Percentiles rank a stretch among this genome's conserved stretches.
Evolutionary conservation across 1,140 invertebrate genomes (phyloP).

Genomic region (Papilio xuthus): DNA sequence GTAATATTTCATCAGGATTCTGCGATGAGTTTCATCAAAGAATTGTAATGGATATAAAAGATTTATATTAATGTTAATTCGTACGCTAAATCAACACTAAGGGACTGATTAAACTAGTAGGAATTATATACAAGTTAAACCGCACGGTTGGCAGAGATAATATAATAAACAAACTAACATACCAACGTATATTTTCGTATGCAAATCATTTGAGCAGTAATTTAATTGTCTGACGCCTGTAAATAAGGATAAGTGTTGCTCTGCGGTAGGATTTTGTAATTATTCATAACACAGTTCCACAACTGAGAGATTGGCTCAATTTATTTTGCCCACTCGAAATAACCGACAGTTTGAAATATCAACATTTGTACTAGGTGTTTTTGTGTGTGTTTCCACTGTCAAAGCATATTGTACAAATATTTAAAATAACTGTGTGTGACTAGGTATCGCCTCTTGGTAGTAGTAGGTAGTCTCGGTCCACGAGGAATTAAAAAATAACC

Average conservation of each 20-base stretch:
- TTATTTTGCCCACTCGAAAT: background rate
- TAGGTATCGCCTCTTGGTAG: no score
- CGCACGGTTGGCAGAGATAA: background rate
- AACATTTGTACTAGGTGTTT: background rate
- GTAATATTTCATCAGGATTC: no score
- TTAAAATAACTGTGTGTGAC: no score
- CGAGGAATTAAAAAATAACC: no score
- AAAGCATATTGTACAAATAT: no score
- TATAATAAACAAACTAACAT: background rate
- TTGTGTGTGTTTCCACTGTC: no score
- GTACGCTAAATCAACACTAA: background rate
- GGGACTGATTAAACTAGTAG: background rate
- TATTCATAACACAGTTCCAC: background rate
- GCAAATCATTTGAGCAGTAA: background rate
- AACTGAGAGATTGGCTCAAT: background rate
- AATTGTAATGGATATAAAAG: no score
- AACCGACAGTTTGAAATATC: background rate
- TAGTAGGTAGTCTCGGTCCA: no score
- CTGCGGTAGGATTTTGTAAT: background rate
- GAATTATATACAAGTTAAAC: background rate
- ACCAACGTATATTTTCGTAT: constrained; percentile 14
- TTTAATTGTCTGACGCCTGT: constrained; percentile 16
- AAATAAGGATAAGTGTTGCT: background rate
- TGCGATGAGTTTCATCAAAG: no score
- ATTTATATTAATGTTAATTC: no score